Percentiles rank a stretch among this genome's conserved stretches.
Evolutionary conservation across 2,888 invertebrate species (phyloP).

Genomic region (Spisula solida): DNA sequence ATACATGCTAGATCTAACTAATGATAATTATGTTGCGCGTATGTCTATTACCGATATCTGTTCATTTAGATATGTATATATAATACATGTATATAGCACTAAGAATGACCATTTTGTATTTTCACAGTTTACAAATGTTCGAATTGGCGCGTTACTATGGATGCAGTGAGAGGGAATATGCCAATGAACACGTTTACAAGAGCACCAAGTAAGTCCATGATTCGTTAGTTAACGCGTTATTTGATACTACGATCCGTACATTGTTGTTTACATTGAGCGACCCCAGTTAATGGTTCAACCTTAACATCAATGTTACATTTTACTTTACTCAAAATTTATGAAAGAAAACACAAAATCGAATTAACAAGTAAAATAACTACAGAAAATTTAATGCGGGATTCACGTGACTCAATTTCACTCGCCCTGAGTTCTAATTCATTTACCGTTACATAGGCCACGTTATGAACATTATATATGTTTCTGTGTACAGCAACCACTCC

Average conservation of each 20-base stretch:
- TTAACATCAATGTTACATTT: no score
- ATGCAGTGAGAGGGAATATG: slow-evolving; percentile 90
- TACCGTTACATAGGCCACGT: not conserved
- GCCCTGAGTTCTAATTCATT: no score
- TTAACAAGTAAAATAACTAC: no score
- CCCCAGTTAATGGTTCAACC: no score
- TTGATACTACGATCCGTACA: not conserved
- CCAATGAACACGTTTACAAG: slow-evolving; percentile 92
- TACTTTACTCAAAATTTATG: no score
- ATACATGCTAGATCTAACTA: not conserved
- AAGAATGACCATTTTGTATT: not conserved
- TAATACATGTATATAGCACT: not conserved
- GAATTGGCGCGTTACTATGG: slow-evolving; percentile 89
- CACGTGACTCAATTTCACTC: no score
- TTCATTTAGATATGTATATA: not conserved
- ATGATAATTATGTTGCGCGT: not conserved
- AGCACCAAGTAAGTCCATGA: slow-evolving; percentile 90
- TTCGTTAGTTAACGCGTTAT: not conserved
- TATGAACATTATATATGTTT: not conserved
- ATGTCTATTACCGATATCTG: not conserved
- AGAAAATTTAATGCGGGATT: no score
- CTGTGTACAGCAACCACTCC: slow-evolving; percentile 83
- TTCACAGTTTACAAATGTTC: slow-evolving; percentile 89
- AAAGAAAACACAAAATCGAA: no score
- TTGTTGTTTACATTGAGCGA: no score